phyloP scores from a whole-genome alignment of 2,888 invertebrate genomes.

The Hirtodrosophila duncani region DNA sequence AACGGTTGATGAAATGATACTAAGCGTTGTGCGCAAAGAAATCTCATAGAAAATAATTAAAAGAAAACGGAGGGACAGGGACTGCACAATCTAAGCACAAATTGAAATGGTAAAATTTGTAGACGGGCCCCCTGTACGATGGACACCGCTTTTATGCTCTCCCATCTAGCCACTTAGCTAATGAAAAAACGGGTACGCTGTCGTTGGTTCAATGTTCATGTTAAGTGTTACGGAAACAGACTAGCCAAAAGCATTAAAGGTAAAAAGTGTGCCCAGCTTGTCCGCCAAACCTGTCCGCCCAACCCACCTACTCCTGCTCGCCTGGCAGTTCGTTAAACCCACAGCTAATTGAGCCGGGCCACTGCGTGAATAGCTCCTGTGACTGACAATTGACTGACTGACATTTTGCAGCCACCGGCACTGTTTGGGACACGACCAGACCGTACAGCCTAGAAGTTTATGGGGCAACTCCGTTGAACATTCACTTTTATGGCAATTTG shows the following conservation, averaged over 20 bases:
- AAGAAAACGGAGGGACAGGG: slow-evolving; percentile 8
- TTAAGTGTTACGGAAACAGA: slow-evolving; percentile 40
- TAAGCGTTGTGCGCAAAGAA: neutral
- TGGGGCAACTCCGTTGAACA: slow-evolving; percentile 44
- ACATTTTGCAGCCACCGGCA: slow-evolving; percentile 28
- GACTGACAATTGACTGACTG: slow-evolving; percentile 48
- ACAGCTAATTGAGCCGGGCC: slow-evolving; percentile 39
- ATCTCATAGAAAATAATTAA: slow-evolving; percentile 44
- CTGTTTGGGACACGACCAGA: neutral
- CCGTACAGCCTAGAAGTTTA: slow-evolving; percentile 22
- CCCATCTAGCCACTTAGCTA: slow-evolving; percentile 48
- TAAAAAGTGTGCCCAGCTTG: slow-evolving; percentile 9
- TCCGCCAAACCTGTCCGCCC: neutral
- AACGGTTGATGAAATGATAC: too few species aligned
- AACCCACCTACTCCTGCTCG: neutral
- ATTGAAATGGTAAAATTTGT: slow-evolving; percentile 29
- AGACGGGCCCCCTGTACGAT: slow-evolving; percentile 11
- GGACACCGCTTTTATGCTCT: slow-evolving; percentile 1
- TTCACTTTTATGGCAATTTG: slow-evolving; percentile 59
- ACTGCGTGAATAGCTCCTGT: slow-evolving; percentile 9
- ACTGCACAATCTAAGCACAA: slow-evolving; percentile 25
- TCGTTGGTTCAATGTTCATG: slow-evolving; percentile 6
- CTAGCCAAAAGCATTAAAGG: too few species aligned
- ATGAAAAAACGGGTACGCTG: slow-evolving; percentile 35
- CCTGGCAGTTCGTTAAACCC: slow-evolving; percentile 1